Evolutionary conservation across 2,113 vertebrate species (phyloP).

Genomic region (Mixornis gularis): DNA sequence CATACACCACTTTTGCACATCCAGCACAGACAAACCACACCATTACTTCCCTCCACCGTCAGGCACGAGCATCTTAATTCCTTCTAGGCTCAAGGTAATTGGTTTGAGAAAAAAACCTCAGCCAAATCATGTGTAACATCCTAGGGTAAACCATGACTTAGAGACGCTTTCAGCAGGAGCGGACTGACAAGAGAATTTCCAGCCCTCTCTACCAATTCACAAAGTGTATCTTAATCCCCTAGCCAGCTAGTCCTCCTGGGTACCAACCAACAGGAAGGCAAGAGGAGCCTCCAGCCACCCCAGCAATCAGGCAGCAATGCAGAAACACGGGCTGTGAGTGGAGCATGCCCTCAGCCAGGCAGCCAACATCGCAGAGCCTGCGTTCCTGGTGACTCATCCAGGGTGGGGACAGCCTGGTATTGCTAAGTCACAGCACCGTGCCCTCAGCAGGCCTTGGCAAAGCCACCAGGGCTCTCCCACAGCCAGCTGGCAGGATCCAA

Average conservation of each 20-base stretch:
- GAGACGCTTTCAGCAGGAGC: neutral
- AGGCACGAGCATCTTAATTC: neutral
- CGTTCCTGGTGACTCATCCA: fast-evolving
- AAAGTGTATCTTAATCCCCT: neutral
- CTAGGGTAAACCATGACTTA: neutral
- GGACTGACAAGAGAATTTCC: neutral
- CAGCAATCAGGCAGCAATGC: neutral
- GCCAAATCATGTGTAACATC: neutral
- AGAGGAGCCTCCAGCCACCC: neutral
- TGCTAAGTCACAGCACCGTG: neutral
- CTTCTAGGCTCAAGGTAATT: neutral
- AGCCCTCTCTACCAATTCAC: fast-evolving
- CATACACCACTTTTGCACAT: neutral
- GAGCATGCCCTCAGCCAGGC: neutral
- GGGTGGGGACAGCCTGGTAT: neutral
- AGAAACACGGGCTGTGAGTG: fast-evolving
- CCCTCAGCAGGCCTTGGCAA: neutral
- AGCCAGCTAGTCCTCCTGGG: neutral
- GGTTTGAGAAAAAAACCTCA: neutral
- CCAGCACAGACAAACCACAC: neutral
- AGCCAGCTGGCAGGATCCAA: neutral
- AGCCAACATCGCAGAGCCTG: neutral
- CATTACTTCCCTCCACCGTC: neutral
- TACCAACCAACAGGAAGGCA: neutral
- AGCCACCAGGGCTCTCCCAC: neutral